phyloP scores from a whole-genome alignment of 2,113 vertebrate species.

The Hypomesus transpacificus region DNA sequence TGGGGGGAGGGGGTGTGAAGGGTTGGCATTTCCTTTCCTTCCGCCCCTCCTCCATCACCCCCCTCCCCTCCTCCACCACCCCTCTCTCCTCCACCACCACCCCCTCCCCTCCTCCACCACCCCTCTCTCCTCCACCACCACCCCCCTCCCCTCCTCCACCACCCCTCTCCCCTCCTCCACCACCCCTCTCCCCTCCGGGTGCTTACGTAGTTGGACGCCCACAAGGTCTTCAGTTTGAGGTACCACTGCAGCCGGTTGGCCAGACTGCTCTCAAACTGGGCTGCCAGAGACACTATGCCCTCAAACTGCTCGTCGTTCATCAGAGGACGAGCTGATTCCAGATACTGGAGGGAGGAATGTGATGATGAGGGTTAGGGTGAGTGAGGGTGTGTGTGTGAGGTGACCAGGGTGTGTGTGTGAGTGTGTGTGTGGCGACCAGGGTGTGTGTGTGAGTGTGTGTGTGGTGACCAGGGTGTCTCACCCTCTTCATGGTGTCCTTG shows the following conservation, averaged over 20 bases:
- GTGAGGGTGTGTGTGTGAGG: neutral
- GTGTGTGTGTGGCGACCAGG: too few relatives aligned
- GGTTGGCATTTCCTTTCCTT: too few relatives aligned
- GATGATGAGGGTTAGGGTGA: too few relatives aligned
- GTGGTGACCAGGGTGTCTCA: conserved; percentile 52
- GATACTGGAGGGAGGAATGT: conserved; percentile 62
- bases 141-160: too few relatives aligned
- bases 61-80: too few relatives aligned
- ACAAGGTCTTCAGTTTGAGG: conserved; percentile 85
- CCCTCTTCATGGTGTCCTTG: conserved; percentile 81
- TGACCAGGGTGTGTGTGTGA: neutral
- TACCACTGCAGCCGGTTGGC: conserved; percentile 83
- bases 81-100: too few relatives aligned
- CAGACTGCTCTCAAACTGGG: conserved; percentile 77
- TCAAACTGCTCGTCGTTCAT: conserved; percentile 71
- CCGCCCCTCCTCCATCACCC: too few relatives aligned
- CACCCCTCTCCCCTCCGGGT: neutral
- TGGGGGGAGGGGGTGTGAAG: too few relatives aligned
- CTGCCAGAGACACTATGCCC: conserved; percentile 65
- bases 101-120: too few relatives aligned
- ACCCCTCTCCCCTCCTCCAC: neutral
- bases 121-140: too few relatives aligned
- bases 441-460: neutral
- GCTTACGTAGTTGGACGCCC: conserved; percentile 87
- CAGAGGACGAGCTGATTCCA: conserved; percentile 82